Percentiles rank a stretch among this genome's conserved stretches.
These are phyloP conservation scores for Rhodeus uyekii DNA, from an alignment of 2,797 vertebrate genomes.

Conservation along the genomic window DNA sequence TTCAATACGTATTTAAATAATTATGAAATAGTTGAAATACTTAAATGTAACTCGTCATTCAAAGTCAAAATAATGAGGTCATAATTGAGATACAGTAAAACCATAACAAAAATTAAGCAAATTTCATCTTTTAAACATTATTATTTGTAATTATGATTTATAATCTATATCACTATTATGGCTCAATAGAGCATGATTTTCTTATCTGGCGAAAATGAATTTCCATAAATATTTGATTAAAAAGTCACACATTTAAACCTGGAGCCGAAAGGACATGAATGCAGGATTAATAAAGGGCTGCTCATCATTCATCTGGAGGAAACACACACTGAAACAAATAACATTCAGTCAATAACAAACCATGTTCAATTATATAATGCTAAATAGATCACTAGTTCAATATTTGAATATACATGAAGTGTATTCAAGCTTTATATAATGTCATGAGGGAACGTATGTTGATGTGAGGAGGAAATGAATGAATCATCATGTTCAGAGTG, in stretches of 20 bases:
- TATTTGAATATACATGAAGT: background rate
- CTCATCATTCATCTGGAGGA: background rate
- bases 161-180: no score
- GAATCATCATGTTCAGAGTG: background rate
- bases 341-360: background rate
- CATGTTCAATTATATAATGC: background rate
- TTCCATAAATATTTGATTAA: background rate
- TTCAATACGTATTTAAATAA: no score
- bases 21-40: no score
- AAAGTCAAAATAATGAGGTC: no score
- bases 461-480: background rate
- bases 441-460: background rate
- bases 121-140: no score
- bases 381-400: background rate
- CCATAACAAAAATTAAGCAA: no score
- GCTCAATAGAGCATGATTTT: no score
- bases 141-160: no score
- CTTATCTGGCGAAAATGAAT: no score
- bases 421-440: background rate
- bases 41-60: no score
- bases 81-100: no score
- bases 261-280: background rate
- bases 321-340: background rate
- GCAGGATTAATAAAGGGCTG: slow-evolving; percentile 21
- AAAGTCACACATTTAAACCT: background rate